These are phyloP conservation scores for Sebastes melanostomus DNA, from an alignment of 2,797 vertebrate genomes.

Conservation along the genomic window DNA sequence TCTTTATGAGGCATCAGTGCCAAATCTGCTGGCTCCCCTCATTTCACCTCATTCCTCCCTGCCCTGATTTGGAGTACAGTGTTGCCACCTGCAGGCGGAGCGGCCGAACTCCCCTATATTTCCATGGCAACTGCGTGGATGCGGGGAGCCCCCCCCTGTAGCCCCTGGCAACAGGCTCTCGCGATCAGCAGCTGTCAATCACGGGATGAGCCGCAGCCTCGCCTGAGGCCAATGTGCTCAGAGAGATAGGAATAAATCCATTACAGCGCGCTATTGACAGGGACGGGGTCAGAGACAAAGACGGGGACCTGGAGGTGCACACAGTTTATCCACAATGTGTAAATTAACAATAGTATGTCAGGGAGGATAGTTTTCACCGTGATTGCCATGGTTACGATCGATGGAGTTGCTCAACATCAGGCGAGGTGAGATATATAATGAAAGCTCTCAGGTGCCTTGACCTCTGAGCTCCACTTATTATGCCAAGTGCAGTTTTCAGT, in stretches of 20 bases:
- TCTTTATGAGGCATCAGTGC: neutral
- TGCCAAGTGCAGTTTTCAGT: too few relatives aligned
- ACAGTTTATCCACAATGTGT: conserved; percentile 8
- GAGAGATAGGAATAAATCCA: conserved; percentile 32
- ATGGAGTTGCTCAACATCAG: neutral
- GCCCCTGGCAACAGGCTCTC: conserved; percentile 76
- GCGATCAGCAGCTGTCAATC: conserved; percentile 64
- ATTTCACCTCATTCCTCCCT: neutral
- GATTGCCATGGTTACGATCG: conserved; percentile 14
- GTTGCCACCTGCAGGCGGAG: conserved; percentile 80
- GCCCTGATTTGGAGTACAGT: conserved; percentile 22
- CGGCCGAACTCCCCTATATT: conserved; percentile 50
- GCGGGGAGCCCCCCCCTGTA: conserved; percentile 42
- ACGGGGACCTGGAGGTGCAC: neutral
- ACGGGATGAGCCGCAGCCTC: neutral
- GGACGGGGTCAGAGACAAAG: conserved; percentile 17
- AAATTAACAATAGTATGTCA: neutral
- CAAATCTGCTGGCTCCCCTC: neutral
- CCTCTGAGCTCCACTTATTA: neutral
- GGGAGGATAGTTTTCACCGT: neutral
- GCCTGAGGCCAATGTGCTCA: conserved; percentile 17
- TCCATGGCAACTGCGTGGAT: conserved; percentile 81
- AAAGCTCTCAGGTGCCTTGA: neutral
- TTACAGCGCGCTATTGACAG: neutral
- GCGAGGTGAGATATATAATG: neutral